These are phyloP conservation scores for Accipiter cooperii DNA, from an alignment of 2,113 vertebrate genomes.

Conservation along the genomic window DNA sequence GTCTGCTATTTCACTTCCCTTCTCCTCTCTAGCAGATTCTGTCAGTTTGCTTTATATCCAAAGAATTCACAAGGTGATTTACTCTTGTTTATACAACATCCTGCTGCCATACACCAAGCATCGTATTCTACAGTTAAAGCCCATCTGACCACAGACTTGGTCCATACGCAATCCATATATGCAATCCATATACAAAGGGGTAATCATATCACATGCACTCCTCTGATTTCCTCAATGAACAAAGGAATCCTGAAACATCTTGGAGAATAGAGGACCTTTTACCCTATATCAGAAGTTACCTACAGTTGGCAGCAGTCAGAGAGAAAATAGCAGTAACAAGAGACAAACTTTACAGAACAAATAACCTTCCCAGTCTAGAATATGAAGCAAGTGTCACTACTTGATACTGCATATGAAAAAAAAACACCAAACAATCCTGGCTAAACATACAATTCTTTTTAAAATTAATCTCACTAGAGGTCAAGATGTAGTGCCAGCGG, in stretches of 20 bases:
- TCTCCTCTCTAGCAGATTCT: not conserved
- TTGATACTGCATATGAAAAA: too few relatives aligned
- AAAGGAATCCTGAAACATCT: not conserved
- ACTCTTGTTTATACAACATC: not conserved
- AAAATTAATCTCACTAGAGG: not conserved
- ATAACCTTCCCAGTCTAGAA: not conserved
- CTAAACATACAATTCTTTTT: not conserved
- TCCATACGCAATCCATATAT: fast-evolving
- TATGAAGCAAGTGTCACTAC: not conserved
- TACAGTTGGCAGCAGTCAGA: not conserved
- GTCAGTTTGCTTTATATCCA: fast-evolving
- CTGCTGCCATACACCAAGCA: fast-evolving
- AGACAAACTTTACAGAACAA: not conserved
- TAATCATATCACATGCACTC: fast-evolving
- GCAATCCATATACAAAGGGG: fast-evolving
- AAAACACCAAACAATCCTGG: not conserved
- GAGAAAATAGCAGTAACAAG: too few relatives aligned
- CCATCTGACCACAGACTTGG: not conserved
- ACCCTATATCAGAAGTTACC: not conserved
- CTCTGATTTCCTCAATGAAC: not conserved
- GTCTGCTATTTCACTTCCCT: not conserved
- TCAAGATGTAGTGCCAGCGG: fast-evolving
- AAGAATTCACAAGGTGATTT: not conserved
- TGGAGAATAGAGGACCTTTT: not conserved
- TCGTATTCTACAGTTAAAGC: fast-evolving